Evolutionary conservation across 2,113 vertebrate genomes (phyloP), one percentile per base, ranked within the genome.

Genomic region (Grallaria varia): DNA sequence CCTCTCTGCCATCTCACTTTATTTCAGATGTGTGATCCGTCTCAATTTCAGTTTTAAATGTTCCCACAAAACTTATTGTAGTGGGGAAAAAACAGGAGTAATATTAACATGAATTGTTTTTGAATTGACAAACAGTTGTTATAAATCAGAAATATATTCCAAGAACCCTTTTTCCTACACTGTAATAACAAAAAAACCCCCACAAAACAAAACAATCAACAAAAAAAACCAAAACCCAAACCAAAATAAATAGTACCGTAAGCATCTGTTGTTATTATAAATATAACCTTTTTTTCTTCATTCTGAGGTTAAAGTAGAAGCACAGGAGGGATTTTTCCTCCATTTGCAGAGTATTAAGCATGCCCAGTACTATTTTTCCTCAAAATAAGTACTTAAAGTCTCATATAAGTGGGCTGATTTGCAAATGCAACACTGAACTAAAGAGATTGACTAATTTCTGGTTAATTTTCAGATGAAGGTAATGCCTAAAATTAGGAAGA

Each of bases 321-420:
- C 24, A 60, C 5, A 56, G n/a, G 10, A 77, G 2, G 0, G 3
- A 0, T 10, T n/a, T 84, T 68, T 71, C 18, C 45, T 85, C 21
- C 15, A 49, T 84, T 87, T 90, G 80, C 66, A 59, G 28, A 75
- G 8, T 9, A 55, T 16, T 91, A 64, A 76, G 16, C 9, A 37
- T 49, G 8, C 19, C 5, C 10, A 24, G 10, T 56, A 28, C 4
- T 3, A 58, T 52, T 50, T 58, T 47, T 81, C n/a, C 25, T 62
- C 17, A 55, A 76, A 72, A 24, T 37, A 80, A n/a, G 22, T 60
- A 77, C 5, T 81, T 42, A 60, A 42, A 7, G 9, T 13, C 17
- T 31, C 30, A 35, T 66, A 8, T 21, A 72, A 50, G 17, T 45
- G 5, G 6, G 7, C 7, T 37, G 47, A 85, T 94, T 85, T 68